A percentile compares a stretch with the other conserved stretches of the same genome.
These are phyloP conservation scores for Pyrocephalus nanus DNA, from an alignment of 2,797 vertebrate species.

Conservation along the genomic window DNA sequence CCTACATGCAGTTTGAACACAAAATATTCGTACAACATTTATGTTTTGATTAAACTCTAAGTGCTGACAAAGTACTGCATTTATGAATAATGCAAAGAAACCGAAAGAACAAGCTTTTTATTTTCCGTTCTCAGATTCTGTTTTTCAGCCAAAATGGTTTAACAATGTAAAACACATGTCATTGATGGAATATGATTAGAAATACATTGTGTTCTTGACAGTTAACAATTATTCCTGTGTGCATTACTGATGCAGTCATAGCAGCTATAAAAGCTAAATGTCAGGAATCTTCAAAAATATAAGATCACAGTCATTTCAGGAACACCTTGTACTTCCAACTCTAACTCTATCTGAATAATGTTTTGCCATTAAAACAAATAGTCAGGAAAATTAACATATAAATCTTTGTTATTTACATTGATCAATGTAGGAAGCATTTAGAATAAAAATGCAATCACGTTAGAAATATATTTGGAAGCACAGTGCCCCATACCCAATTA, in stretches of 20 bases:
- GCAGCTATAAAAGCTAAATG: conserved; percentile 42
- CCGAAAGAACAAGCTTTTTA: conserved; percentile 67
- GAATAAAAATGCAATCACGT: background rate
- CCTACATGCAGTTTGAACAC: conserved; percentile 64
- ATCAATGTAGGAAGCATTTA: background rate
- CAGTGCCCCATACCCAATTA: background rate
- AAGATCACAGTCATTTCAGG: conserved; percentile 7
- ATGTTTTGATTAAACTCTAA: conserved; percentile 79
- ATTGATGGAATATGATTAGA: conserved; percentile 74
- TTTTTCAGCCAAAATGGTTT: conserved; percentile 72
- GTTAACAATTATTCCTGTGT: conserved; percentile 72
- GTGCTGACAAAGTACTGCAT: conserved; percentile 68
- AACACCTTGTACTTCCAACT: background rate
- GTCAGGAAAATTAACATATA: conserved; percentile 22
- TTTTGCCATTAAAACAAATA: conserved; percentile 37
- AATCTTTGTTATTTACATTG: background rate
- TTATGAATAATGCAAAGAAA: conserved; percentile 79
- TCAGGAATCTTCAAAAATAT: conserved; percentile 19
- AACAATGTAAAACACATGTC: conserved; percentile 74
- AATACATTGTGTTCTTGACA: conserved; percentile 73
- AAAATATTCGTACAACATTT: conserved; percentile 76
- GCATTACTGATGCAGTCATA: conserved; percentile 39
- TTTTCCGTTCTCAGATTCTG: conserved; percentile 63
- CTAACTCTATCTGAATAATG: background rate
- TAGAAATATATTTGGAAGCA: background rate